Conservation (phyloP, 2,113 vertebrate genomes). For the zebrafish (Danio rerio) region DNA sequence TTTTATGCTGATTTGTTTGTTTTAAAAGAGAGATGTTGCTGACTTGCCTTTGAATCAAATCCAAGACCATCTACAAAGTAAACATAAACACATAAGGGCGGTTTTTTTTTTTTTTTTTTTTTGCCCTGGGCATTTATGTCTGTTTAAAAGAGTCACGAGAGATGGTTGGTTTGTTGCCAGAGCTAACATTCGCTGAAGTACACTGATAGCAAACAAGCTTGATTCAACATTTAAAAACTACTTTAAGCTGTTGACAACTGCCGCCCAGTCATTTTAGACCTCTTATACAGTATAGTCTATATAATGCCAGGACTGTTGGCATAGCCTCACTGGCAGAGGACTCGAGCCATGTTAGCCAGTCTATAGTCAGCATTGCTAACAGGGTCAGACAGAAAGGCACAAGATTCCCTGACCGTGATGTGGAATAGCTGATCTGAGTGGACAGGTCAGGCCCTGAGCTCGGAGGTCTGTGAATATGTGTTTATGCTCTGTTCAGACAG, state of each 20-base stretch:
- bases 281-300: not conserved
- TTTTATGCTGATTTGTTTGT: too few relatives aligned
- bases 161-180: not conserved
- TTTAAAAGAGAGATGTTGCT: constrained; percentile 22
- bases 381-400: constrained; percentile 24
- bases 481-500: constrained; percentile 63
- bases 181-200: not conserved
- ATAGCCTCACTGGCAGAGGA: not conserved
- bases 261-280: not conserved
- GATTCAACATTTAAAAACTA: not conserved
- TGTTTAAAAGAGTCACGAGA: not conserved
- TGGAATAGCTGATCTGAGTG: constrained; percentile 60
- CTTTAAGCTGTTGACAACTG: not conserved
- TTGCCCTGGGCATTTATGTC: constrained; percentile 27
- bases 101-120: not conserved
- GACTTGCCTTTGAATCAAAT: constrained; percentile 29
- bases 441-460: constrained; percentile 58
- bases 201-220: constrained; percentile 5
- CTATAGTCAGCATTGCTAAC: constrained; percentile 16
- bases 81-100: not conserved
- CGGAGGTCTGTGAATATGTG: constrained; percentile 50
- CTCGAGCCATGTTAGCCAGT: not conserved
- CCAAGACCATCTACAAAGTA: constrained; percentile 3
- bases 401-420: constrained; percentile 51
- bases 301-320: not conserved